Base-by-base conservation (phyloP, 2,888 invertebrate genomes). In the Sepiola atlantica region DNA sequence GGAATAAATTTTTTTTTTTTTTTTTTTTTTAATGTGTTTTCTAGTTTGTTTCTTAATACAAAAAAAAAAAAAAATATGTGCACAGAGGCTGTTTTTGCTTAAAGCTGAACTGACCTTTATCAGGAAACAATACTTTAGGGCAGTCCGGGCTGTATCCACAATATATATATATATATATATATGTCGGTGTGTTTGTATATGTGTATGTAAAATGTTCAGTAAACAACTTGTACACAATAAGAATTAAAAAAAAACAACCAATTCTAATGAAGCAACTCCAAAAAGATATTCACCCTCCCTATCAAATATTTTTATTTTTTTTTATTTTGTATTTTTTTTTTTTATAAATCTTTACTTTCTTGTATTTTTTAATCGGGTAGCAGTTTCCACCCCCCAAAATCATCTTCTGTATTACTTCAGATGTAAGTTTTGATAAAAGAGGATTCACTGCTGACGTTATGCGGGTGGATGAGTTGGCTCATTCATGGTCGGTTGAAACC, bases 251-350 rank as follows among this genome's bases (percentile, higher is more conserved):
- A 21, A 32, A 77, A 77, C n/a, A 77, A 14, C n/a, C n/a, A 77
- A 77, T 77, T 77, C 77, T 77, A 77, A 77, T 77, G 77, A n/a
- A 77, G 77, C 77, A 77, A 77, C n/a, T 77, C 32, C 45, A 77
- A 77, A 61, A 32, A 77, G 14, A 16, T 77, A 77, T 16, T 77
- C 77, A 77, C 77, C 77, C n/a, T 12, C 1, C 77, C n/a, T 32
- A 77, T 45, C 45, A 45, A 45, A 45, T 45, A 77, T 0, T 28
- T 61, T 61, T 61, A n/a, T 61, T 12, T 77, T 77, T n/a, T 77
- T 77, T 16, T 0, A 77, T 77, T 18, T n/a, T 77, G 14, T 21
- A 2, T 77, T 77, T 77, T 77, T 18, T 77, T 77, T 16, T 77
- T 32, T 32, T 32, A n/a, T 77, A 32, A 45, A 45, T 45, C 8